Evolutionary conservation across 1,140 invertebrate genomes (phyloP).

Genomic region (Heliconius congener): DNA sequence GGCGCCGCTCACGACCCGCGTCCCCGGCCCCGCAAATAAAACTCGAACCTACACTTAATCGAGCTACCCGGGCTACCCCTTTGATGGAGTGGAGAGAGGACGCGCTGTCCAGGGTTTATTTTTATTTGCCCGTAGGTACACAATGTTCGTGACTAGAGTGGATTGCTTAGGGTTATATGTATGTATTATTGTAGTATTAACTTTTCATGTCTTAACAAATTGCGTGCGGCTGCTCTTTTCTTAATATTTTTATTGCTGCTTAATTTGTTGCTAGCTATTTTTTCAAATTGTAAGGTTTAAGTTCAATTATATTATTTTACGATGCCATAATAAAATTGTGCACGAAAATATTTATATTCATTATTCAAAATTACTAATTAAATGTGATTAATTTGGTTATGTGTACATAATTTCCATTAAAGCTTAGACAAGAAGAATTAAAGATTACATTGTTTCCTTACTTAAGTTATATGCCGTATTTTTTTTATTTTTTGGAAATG

Average conservation of each 20-base stretch:
- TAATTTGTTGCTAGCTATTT: no score
- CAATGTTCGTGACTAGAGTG: constrained; percentile 53
- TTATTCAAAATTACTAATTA: no score
- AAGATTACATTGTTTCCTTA: no score
- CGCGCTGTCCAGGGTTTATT: constrained; percentile 62
- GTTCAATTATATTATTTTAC: no score
- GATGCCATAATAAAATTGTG: no score
- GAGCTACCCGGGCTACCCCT: constrained; percentile 73
- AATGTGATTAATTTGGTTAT: no score
- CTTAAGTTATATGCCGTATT: no score
- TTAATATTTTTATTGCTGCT: constrained; percentile 31
- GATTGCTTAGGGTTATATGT: constrained; percentile 26
- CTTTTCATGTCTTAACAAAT: constrained; percentile 21
- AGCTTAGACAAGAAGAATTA: no score
- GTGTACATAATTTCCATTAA: no score
- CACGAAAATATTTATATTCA: no score
- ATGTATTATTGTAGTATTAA: constrained; percentile 24
- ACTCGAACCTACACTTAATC: constrained; percentile 77
- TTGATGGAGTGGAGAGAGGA: constrained; percentile 55
- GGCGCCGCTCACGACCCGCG: constrained; percentile 69
- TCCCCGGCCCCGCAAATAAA: constrained; percentile 63
- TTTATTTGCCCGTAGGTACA: constrained; percentile 59
- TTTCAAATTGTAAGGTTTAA: no score
- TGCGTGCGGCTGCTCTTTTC: background rate
- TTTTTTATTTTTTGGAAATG: no score